Evolutionary conservation across 2,888 invertebrate species (phyloP).

Genomic region (Cacoxenus indagator): DNA sequence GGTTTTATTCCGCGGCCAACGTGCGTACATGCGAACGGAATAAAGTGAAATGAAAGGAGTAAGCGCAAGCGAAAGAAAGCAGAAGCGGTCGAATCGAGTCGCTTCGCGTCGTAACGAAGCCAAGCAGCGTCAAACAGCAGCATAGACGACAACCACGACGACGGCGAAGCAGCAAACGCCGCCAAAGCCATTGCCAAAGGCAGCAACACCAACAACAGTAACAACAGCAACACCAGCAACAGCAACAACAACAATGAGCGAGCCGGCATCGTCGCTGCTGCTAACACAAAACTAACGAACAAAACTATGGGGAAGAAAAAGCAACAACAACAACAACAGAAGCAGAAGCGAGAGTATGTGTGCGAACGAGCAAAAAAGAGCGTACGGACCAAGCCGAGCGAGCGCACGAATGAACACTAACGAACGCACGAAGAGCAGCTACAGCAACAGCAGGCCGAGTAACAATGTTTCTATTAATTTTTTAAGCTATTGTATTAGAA

Average conservation of each 20-base stretch:
- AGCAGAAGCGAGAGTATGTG: slow-evolving; percentile 21
- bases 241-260: slow-evolving; percentile 17
- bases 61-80: slow-evolving; percentile 70
- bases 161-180: not conserved
- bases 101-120: not conserved
- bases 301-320: not conserved
- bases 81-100: slow-evolving; percentile 39
- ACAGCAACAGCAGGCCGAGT: not conserved
- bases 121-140: slow-evolving; percentile 13
- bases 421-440: not conserved
- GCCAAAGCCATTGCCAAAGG: slow-evolving; percentile 9
- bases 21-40: slow-evolving; percentile 71
- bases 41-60: slow-evolving; percentile 72
- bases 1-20: slow-evolving; percentile 68
- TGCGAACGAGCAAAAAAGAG: not conserved
- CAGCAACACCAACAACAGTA: slow-evolving; percentile 18
- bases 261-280: slow-evolving; percentile 23
- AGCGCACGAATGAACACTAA: slow-evolving; percentile 22
- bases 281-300: slow-evolving; percentile 13
- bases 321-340: slow-evolving; percentile 23
- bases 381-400: slow-evolving; percentile 24
- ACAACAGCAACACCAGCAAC: slow-evolving; percentile 22
- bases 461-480: not conserved
- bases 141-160: slow-evolving; percentile 16
- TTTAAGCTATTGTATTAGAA: not conserved